phyloP scores from a whole-genome alignment of 2,113 vertebrate species.

The Ceyx cyanopectus region DNA sequence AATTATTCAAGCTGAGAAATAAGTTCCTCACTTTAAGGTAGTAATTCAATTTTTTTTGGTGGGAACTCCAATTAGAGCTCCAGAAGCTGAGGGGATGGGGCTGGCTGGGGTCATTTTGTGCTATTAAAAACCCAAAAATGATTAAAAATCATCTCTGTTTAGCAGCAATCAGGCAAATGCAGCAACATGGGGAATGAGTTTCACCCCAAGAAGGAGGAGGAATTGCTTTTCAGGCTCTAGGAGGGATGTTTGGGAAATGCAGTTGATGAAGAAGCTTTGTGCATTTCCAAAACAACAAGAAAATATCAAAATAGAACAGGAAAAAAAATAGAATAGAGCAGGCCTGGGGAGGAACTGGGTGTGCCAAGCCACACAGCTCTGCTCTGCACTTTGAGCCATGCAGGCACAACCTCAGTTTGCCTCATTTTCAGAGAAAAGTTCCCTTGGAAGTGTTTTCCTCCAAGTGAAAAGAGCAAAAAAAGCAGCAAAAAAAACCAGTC shows the following conservation, averaged over 20 bases:
- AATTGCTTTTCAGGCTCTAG: not conserved
- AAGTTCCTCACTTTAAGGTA: not conserved
- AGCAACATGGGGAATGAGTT: not conserved
- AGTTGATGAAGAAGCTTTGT: accelerated
- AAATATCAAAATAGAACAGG: not conserved
- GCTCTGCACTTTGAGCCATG: not conserved
- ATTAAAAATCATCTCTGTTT: not conserved
- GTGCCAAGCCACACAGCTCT: not conserved
- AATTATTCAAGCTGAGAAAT: not conserved
- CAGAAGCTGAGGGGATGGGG: no score
- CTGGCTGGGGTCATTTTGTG: not conserved
- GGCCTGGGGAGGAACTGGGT: not conserved
- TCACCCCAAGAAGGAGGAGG: not conserved
- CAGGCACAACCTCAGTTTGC: not conserved
- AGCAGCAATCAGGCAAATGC: not conserved
- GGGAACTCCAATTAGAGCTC: not conserved
- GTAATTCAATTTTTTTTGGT: not conserved
- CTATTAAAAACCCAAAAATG: not conserved
- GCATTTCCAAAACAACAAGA: not conserved
- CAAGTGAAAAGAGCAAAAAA: not conserved
- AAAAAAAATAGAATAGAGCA: not conserved
- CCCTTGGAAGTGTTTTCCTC: not conserved
- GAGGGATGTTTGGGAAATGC: accelerated
- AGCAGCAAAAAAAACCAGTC: not conserved
- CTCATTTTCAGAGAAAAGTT: not conserved